These are phyloP conservation scores for Dryomyza anilis DNA, from an alignment of 2,888 invertebrate species.

Conservation along the genomic window DNA sequence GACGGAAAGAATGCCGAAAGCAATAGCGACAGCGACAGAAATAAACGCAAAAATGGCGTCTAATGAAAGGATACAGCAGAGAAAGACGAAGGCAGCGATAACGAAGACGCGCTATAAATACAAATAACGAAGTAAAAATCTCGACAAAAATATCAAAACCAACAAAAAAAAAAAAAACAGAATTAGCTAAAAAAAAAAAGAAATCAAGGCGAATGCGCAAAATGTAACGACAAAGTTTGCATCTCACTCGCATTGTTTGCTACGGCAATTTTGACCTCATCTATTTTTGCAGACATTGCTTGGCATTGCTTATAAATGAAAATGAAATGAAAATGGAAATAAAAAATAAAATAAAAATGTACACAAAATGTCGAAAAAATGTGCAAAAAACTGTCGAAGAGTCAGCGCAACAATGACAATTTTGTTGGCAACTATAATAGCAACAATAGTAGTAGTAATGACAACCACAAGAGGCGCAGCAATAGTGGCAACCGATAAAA, in stretches of 20 bases:
- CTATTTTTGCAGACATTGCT: not conserved
- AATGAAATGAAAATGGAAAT: not conserved
- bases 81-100: not conserved
- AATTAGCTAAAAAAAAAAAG: not conserved
- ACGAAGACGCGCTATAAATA: not conserved
- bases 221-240: not conserved
- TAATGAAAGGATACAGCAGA: no score
- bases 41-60: no score
- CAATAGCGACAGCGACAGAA: not conserved
- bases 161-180: no score
- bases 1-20: not conserved
- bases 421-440: not conserved
- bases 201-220: not conserved
- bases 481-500: not conserved
- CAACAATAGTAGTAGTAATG: not conserved
- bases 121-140: not conserved
- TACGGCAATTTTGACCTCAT: not conserved
- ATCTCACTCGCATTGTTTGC: not conserved
- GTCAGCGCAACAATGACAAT: not conserved
- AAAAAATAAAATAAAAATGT: no score
- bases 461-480: no score
- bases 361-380: no score
- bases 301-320: not conserved
- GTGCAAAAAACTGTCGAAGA: not conserved
- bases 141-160: not conserved